A percentile compares a stretch with the other conserved stretches of the same genome.
Evolutionary conservation across 2,113 vertebrate genomes (phyloP).

Genomic region (Brienomyrus brachyistius): DNA sequence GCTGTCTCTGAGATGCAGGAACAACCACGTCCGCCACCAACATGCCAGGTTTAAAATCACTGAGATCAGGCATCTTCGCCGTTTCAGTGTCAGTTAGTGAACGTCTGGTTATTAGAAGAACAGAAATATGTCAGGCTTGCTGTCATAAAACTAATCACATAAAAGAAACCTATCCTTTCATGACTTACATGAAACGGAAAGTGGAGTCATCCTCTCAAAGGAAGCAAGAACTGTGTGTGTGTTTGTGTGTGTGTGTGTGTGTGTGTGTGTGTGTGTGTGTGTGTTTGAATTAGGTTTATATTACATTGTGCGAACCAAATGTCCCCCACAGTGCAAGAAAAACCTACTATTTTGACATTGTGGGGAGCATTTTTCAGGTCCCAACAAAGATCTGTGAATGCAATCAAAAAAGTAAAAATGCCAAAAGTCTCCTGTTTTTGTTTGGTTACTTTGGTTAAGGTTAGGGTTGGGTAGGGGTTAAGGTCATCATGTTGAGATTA

Average conservation of each 20-base stretch:
- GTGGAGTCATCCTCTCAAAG: neutral
- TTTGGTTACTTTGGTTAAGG: too few relatives aligned
- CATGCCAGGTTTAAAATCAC: neutral
- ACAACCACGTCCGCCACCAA: neutral
- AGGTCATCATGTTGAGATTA: too few relatives aligned
- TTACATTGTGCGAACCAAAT: too few relatives aligned
- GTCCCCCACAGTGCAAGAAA: too few relatives aligned
- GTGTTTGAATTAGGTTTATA: neutral
- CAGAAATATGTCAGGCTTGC: neutral
- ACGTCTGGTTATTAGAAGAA: neutral
- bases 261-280: neutral
- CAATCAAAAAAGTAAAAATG: too few relatives aligned
- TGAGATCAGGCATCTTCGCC: neutral
- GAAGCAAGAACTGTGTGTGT: neutral
- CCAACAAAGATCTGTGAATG: too few relatives aligned
- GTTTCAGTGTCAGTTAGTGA: neutral
- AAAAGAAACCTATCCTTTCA: neutral
- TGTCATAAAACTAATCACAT: neutral
- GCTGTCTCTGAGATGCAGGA: neutral
- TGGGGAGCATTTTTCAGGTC: neutral
- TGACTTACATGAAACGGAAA: neutral
- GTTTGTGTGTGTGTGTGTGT: neutral
- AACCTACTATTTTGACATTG: too few relatives aligned
- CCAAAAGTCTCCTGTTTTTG: too few relatives aligned
- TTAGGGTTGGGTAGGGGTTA: too few relatives aligned